Conservation (phyloP, 2,113 vertebrate species). For the Planiliza haematocheilus region DNA sequence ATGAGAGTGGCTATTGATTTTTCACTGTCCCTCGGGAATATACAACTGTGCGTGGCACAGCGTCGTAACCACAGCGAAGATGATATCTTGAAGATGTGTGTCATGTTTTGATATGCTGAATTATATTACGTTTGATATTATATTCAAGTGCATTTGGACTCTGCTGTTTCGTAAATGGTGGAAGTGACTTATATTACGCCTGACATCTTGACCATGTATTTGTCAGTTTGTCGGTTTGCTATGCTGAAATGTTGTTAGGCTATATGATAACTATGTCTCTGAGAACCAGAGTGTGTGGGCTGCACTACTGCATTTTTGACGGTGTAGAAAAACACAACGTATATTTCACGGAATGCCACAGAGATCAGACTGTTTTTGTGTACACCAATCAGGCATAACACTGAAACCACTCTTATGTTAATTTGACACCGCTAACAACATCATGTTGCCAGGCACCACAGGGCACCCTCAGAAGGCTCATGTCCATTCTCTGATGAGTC, state of each 20-base stretch:
- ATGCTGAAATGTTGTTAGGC: not conserved
- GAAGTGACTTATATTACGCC: conserved; percentile 11
- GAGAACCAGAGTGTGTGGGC: conserved; percentile 11
- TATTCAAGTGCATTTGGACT: not conserved
- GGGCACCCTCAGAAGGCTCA: no score
- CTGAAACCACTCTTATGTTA: no score
- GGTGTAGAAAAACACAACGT: not conserved
- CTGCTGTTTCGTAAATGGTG: not conserved
- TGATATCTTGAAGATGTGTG: conserved; percentile 7
- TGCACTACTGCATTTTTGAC: not conserved
- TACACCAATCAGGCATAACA: no score
- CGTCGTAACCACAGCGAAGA: conserved; percentile 26
- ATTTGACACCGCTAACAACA: no score
- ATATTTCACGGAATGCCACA: no score
- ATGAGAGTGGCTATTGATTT: conserved; percentile 29
- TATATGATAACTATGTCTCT: not conserved
- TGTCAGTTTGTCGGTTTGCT: not conserved
- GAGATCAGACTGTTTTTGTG: no score
- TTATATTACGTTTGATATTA: not conserved
- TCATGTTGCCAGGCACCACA: no score
- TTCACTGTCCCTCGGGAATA: conserved; percentile 6
- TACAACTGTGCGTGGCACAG: conserved; percentile 3
- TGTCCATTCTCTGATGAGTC: no score
- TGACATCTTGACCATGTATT: not conserved
- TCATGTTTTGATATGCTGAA: conserved; percentile 13